A percentile compares a stretch with the other conserved stretches of the same genome.
Evolutionary conservation across 2,113 vertebrate species (phyloP).

Genomic region (Hemiscyllium ocellatum): DNA sequence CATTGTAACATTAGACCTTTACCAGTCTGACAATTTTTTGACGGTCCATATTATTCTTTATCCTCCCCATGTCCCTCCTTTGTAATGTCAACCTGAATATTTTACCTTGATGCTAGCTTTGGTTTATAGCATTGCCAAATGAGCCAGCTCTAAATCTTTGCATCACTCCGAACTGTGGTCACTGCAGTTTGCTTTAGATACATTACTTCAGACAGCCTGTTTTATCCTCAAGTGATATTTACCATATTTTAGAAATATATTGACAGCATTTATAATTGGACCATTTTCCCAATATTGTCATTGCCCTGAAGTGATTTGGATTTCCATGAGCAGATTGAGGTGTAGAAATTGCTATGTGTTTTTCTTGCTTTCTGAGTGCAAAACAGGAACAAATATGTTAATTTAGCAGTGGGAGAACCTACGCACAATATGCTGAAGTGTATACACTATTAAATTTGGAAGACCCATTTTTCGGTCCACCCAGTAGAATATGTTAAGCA

Average conservation of each 20-base stretch:
- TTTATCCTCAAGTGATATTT: not conserved
- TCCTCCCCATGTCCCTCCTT: not conserved
- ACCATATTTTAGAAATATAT: not conserved
- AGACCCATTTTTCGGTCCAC: not conserved
- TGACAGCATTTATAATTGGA: not conserved
- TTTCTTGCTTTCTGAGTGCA: not conserved
- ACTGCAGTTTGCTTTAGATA: not conserved
- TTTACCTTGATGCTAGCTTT: not conserved
- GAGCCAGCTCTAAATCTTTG: not conserved
- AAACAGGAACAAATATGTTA: not conserved
- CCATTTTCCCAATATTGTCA: not conserved
- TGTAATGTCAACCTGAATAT: not conserved
- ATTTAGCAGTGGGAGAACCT: not conserved
- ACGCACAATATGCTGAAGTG: not conserved
- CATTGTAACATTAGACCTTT: not conserved
- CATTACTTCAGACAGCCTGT: not conserved
- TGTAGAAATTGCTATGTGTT: not conserved
- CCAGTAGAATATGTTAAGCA: not conserved
- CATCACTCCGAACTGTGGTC: not conserved
- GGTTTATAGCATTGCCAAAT: not conserved
- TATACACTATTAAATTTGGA: not conserved
- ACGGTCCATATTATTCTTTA: too few relatives aligned
- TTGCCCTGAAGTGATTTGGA: not conserved
- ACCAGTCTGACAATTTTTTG: not conserved
- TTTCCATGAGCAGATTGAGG: not conserved